Evolutionary conservation across 2,888 invertebrate species (phyloP), one percentile per base, ranked within the genome.

Genomic region (Scaptomyza parva): DNA sequence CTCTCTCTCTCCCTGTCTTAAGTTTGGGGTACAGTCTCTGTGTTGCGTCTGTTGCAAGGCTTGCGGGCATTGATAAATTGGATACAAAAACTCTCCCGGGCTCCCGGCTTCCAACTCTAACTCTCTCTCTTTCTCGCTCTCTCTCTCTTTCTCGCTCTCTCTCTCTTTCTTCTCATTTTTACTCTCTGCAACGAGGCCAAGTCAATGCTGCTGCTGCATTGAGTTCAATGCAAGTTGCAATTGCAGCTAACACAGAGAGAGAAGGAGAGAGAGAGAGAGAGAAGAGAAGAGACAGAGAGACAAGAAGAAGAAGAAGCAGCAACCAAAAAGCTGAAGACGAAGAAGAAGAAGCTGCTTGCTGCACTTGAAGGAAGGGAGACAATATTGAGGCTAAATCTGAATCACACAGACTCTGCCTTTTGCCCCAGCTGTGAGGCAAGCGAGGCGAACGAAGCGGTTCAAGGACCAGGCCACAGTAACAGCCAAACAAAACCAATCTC

Each of bases 391-490:
- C 62, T 52, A 41, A 30, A 30, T 41, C 40, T n/a, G 17, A 51
- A 33, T 17, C 41, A 17, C 12, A 45, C 33, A n/a, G 39, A 52
- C 51, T 44, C 17, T 37, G 62, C 35, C 18, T 28, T 45, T 47
- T 33, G 53, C 41, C 45, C 35, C 33, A 52, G 50, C 40, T 24
- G 50, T 17, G 45, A n/a, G 37, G 37, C n/a, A 18, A 28, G 45
- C 28, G 50, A 45, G 51, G 8, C 35, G 35, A 65, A 60, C 55
- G 44, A 74, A 88, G 48, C 89, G 84, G 89, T 89, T 89, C 89
- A 89, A 89, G 90, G 89, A 89, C 89, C 89, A 89, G 88, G 59
- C 74, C 47, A 30, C 45, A 12, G 59, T 30, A 9, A 67, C 48
- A 26, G 62, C 74, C 45, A 45, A 18, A 60, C 74, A 28, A 45